Base-by-base conservation (phyloP, 2,797 vertebrate genomes). In the Syndactyla subalaris region DNA sequence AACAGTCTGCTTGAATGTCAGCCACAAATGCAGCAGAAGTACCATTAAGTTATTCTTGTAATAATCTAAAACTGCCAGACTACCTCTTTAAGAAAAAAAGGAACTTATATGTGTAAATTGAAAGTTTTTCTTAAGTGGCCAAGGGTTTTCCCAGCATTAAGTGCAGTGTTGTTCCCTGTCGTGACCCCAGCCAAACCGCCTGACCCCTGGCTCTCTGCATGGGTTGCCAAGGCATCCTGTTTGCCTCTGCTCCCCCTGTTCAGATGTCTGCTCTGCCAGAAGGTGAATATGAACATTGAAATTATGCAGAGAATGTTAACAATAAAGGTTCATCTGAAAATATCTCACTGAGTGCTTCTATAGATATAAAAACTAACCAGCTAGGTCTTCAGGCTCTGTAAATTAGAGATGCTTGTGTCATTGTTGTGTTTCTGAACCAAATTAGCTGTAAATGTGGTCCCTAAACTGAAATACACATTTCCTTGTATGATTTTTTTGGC, bases 281-380 rank as follows among this genome's bases (percentile, higher is more conserved):
- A 58, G 54, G 39, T 19, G 65, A 75, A 85, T 67, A 71, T 85
- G 41, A 46, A 59, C 43, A 21, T 45, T 29, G 68, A 59, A 92
- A 93, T 90, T 92, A 91, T 83, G 92, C 57, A 75, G 39, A 54
- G 61, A 87, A 74, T 54, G 29, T 74, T 90, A 82, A 67, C 71
- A 75, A 85, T 46, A 36, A 85, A 79, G 34, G 48, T 62, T 73
- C 0, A 14, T 67, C 68, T 87, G 67, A 90, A 95, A 96, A 90
- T 88, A 85, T 24, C 70, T 54, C 20, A 16, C 14, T 0, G 11
- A 79, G 21, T 52, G 68, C 30, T 51, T 88, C 57, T 73, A 5
- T 65, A 73, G 68, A 76, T 49, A 43, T 48, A 32, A 62, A 75
- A 80, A 65, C 36, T 41, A 84, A 63, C 8, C 1, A 3, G 4